Percentiles rank a stretch among this genome's conserved stretches.
Evolutionary conservation across 2,797 vertebrate genomes (phyloP).

Genomic region (Linurgus olivaceus): DNA sequence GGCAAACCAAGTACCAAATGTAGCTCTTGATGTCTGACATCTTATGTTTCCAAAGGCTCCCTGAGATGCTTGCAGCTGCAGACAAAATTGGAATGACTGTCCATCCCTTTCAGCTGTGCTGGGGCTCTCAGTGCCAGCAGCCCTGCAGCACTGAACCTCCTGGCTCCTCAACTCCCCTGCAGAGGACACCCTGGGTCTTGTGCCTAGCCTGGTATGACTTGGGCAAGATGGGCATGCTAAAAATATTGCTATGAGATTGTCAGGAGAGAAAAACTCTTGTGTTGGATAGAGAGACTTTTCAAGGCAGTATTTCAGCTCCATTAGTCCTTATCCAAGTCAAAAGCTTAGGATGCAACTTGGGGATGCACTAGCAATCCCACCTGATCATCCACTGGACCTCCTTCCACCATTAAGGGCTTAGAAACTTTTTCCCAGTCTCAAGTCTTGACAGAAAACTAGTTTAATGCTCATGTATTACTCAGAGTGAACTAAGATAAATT

Average conservation of each 20-base stretch:
- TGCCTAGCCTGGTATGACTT: not conserved
- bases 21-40: not conserved
- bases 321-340: not conserved
- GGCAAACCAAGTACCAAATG: not conserved
- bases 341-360: not conserved
- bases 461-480: not conserved
- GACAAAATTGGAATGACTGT: not conserved
- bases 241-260: not conserved
- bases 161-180: not conserved
- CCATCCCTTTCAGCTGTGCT: not conserved
- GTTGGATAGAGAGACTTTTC: not conserved
- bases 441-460: not conserved
- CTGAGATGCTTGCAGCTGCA: not conserved
- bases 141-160: not conserved
- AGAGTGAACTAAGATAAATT: not conserved
- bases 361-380: not conserved
- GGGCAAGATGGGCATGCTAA: not conserved
- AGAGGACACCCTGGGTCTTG: not conserved
- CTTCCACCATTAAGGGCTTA: not conserved
- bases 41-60: not conserved
- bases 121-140: not conserved
- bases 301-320: not conserved
- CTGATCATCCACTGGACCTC: not conserved
- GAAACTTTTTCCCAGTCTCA: not conserved
- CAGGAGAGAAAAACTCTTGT: rapidly evolving